A percentile compares a stretch with the other conserved stretches of the same genome.
Evolutionary conservation across 1,140 invertebrate genomes (phyloP).

Genomic region (Neotoxoptera formosana): DNA sequence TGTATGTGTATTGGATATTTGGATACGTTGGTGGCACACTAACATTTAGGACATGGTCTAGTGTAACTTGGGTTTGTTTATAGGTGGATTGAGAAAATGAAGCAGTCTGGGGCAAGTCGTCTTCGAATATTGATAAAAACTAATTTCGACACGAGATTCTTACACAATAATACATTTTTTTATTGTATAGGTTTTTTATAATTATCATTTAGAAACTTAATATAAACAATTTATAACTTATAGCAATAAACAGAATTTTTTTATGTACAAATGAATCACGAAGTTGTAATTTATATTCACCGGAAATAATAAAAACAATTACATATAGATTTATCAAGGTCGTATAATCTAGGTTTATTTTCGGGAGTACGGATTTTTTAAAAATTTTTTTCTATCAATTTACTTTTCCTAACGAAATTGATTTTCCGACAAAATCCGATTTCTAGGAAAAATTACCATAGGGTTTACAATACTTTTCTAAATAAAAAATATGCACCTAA

Average conservation of each 20-base stretch:
- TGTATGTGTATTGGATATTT: background rate
- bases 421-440: no score
- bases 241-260: background rate
- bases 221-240: background rate
- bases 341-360: background rate
- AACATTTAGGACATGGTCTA: background rate
- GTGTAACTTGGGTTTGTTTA: background rate
- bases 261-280: background rate
- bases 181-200: background rate
- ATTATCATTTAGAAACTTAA: background rate
- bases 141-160: background rate
- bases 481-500: no score
- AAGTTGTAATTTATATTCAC: background rate
- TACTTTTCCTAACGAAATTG: background rate
- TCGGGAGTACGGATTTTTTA: background rate
- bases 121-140: background rate
- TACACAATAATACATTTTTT: background rate
- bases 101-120: background rate
- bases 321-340: background rate
- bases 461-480: no score
- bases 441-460: no score
- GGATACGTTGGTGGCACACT: background rate
- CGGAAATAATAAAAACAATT: conserved; percentile 13
- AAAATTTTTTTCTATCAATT: background rate
- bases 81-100: background rate